Conservation (phyloP, 2,113 vertebrate genomes). For the Scatophagus argus region DNA sequence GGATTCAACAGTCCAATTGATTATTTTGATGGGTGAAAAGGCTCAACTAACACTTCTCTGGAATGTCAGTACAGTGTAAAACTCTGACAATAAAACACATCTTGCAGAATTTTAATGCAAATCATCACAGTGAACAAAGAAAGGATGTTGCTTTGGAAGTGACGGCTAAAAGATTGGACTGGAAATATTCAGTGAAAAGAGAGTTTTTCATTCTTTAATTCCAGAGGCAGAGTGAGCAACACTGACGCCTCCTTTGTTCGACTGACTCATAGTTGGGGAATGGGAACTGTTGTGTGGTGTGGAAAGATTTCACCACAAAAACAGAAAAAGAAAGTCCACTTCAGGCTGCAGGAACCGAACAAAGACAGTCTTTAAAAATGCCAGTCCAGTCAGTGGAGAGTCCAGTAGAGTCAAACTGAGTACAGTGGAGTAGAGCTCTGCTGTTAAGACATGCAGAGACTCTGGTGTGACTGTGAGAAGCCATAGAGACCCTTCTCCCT, state of each 20-base stretch:
- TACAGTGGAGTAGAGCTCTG: slow-evolving; percentile 56
- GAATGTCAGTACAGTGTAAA: slow-evolving; percentile 12
- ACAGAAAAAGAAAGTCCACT: slow-evolving; percentile 70
- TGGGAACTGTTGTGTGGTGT: slow-evolving; percentile 76
- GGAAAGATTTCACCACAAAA: slow-evolving; percentile 79
- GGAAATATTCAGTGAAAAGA: slow-evolving; percentile 50
- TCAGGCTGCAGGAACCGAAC: slow-evolving; percentile 66
- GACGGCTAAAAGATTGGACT: slow-evolving; percentile 25
- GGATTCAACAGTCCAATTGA: slow-evolving; percentile 59
- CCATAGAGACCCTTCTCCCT: slow-evolving; percentile 63
- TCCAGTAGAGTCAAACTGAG: slow-evolving; percentile 54
- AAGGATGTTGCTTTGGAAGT: slow-evolving; percentile 28
- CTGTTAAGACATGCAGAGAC: slow-evolving; percentile 50
- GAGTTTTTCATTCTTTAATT: slow-evolving; percentile 68
- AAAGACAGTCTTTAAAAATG: slow-evolving; percentile 75
- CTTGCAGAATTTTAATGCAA: slow-evolving; percentile 24
- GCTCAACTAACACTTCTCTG: slow-evolving; percentile 53
- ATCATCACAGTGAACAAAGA: slow-evolving; percentile 29
- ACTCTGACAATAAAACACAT: slow-evolving; percentile 17
- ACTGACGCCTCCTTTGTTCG: slow-evolving; percentile 80
- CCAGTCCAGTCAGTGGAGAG: slow-evolving; percentile 50
- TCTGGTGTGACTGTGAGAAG: slow-evolving; percentile 78
- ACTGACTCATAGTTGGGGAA: slow-evolving; percentile 81
- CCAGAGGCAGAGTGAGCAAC: slow-evolving; percentile 53
- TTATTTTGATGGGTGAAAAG: slow-evolving; percentile 68